These are phyloP conservation scores for Aphaenogaster floridana DNA, from an alignment of 1,140 invertebrate species.

Conservation along the genomic window DNA sequence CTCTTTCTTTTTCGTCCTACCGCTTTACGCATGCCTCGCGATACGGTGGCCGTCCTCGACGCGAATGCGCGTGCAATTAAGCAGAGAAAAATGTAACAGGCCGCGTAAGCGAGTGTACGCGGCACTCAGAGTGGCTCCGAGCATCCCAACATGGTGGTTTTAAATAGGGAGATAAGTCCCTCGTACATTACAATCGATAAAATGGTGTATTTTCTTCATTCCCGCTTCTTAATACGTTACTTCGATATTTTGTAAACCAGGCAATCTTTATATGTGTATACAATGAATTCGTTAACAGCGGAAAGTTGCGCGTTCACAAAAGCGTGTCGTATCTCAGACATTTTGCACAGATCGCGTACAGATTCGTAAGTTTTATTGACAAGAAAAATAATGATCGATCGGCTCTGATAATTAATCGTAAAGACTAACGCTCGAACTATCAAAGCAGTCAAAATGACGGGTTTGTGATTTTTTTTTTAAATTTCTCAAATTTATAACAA, in stretches of 20 bases:
- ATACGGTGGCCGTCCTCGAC: slow-evolving; percentile 20
- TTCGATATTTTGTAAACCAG: background rate
- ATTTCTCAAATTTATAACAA: too few relatives aligned
- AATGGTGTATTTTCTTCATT: background rate
- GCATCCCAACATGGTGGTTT: slow-evolving; percentile 13
- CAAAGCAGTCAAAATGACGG: too few relatives aligned
- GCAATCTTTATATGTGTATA: background rate
- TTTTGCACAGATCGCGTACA: background rate
- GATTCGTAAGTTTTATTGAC: background rate
- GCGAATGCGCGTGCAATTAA: slow-evolving; percentile 36
- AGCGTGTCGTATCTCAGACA: background rate
- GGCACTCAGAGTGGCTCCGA: background rate
- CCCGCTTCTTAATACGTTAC: slow-evolving; percentile 23
- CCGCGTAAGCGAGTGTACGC: background rate
- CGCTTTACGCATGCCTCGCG: slow-evolving; percentile 25
- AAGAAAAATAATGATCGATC: background rate
- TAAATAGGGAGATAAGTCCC: slow-evolving; percentile 6
- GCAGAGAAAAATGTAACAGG: slow-evolving; percentile 52
- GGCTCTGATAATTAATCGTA: background rate
- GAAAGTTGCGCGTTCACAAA: background rate
- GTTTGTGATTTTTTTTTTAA: too few relatives aligned
- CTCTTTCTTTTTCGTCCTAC: slow-evolving; percentile 9
- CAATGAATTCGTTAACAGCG: background rate
- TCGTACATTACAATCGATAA: slow-evolving; percentile 18
- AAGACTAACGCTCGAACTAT: background rate